Percentiles rank a stretch among this genome's conserved stretches.
Conservation (phyloP, 37 sponge, comb jelly and placozoan species). For the Axinella damicornis region DNA sequence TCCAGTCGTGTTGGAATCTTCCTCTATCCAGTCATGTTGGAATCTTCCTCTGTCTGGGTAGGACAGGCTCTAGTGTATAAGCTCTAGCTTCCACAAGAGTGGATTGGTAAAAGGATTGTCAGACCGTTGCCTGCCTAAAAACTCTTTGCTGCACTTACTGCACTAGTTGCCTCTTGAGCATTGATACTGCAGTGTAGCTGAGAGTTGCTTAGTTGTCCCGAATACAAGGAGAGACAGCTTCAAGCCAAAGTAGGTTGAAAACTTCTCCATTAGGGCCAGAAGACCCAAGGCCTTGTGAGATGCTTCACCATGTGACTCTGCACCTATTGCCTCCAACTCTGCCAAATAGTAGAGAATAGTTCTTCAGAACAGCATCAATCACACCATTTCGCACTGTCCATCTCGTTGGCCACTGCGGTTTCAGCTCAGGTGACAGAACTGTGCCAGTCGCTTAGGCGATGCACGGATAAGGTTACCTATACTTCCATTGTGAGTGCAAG, state of each 20-base stretch:
- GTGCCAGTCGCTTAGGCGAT: slow-evolving; percentile 15
- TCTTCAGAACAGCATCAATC: slow-evolving; percentile 34
- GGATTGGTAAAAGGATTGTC: too few relatives aligned
- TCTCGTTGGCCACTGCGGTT: slow-evolving; percentile 34
- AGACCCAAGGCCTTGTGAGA: slow-evolving; percentile 30
- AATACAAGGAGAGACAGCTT: too few relatives aligned
- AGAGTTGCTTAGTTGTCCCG: too few relatives aligned
- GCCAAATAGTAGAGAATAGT: slow-evolving; percentile 6
- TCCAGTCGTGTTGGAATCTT: too few relatives aligned
- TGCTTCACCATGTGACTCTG: neutral
- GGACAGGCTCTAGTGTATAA: too few relatives aligned
- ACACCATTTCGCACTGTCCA: slow-evolving; percentile 31
- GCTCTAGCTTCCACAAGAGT: too few relatives aligned
- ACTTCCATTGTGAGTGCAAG: neutral
- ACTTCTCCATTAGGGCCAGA: slow-evolving; percentile 37
- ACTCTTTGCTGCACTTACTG: too few relatives aligned
- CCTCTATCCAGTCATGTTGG: too few relatives aligned
- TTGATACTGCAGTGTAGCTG: too few relatives aligned
- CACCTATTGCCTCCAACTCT: slow-evolving; percentile 9
- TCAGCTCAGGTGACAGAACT: slow-evolving; percentile 1
- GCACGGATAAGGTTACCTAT: slow-evolving; percentile 6
- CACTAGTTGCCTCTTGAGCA: too few relatives aligned
- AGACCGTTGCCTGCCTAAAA: too few relatives aligned
- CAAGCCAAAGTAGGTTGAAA: slow-evolving; percentile 56
- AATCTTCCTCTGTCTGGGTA: too few relatives aligned